Evolutionary conservation across 2,888 invertebrate genomes (phyloP).

Genomic region (Camptogramma bilineatum): DNA sequence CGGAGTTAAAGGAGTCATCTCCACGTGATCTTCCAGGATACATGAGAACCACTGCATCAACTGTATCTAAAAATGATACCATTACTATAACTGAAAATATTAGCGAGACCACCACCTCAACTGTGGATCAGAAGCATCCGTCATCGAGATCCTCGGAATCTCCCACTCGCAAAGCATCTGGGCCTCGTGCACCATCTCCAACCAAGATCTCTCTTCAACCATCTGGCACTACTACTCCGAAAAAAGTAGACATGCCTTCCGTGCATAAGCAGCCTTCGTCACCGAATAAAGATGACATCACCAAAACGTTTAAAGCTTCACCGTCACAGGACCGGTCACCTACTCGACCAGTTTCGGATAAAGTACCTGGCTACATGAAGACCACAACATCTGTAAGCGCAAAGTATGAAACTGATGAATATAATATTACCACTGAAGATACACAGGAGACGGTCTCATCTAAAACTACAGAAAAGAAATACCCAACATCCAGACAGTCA

Average conservation of each 20-base stretch:
- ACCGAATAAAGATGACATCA: slow-evolving; percentile 23
- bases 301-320: slow-evolving; percentile 23
- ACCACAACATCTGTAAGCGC: slow-evolving; percentile 42
- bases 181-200: slow-evolving; percentile 36
- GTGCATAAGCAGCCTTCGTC: slow-evolving; percentile 23
- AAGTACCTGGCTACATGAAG: slow-evolving; percentile 40
- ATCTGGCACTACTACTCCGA: slow-evolving; percentile 7
- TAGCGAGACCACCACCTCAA: slow-evolving; percentile 34
- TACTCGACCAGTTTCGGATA: slow-evolving; percentile 31
- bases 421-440: slow-evolving; percentile 39
- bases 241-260: slow-evolving; percentile 31
- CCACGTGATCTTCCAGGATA: slow-evolving; percentile 35
- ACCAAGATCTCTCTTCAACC: slow-evolving; percentile 28
- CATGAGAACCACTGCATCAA: slow-evolving; percentile 44
- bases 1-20: slow-evolving; percentile 37
- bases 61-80: slow-evolving; percentile 37
- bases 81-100: slow-evolving; percentile 38
- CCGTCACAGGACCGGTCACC: slow-evolving; percentile 40
- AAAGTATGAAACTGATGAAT: slow-evolving; percentile 37
- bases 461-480: slow-evolving; percentile 32
- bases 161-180: slow-evolving; percentile 24
- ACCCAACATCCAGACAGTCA: slow-evolving; percentile 23
- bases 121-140: slow-evolving; percentile 32
- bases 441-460: slow-evolving; percentile 36
- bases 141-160: slow-evolving; percentile 23